Base-by-base conservation (phyloP, 2,797 vertebrate species). In the Heterohyrax brucei region DNA sequence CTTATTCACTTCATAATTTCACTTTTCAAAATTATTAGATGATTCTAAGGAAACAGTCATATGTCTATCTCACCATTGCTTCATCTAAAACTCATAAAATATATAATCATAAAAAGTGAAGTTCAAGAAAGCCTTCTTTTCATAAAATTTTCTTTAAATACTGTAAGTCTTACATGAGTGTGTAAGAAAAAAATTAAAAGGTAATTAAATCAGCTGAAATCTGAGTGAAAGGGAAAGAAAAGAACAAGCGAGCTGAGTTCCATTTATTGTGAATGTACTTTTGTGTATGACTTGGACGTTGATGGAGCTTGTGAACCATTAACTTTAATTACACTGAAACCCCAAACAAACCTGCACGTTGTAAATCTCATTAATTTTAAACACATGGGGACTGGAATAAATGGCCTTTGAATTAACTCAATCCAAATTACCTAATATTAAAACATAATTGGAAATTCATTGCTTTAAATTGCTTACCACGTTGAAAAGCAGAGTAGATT, bases 341-440 rank as follows among this genome's bases (percentile, higher is more conserved):
- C 79, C 14, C 70, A 90, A 86, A 89, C 59, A 85, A 91, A 94
- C 19, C 7, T 19, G 10, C 24, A 62, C 44, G 62, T 48, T 79
- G 76, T 61, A 93, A 85, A 93, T 86, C 92, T 96, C 85, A 96
- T 92, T 97, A 79, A 93, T 86, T 94, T 89, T 94, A 92, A 95
- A 91, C 44, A 30, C 46, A 92, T 50, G 68, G 76, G 75, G 44
- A 85, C 53, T 66, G 24, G 39, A 87, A 76, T 96, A 76, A 97
- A 96, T 64, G 66, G 73, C 82, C 59, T 96, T 85, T 64, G n/a
- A 95, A 94, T 96, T 89, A 95, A 95, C 62, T 96, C 89, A 68
- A 85, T 90, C 68, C 92, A 94, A 96, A 93, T 94, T 56, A 76
- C 81, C 72, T 93, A 48, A 78, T 87, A 94, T 89, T 84, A 94